A percentile compares a stretch with the other conserved stretches of the same genome.
Conservation (phyloP, 2,888 invertebrate species). For the Pimpla rufipes region DNA sequence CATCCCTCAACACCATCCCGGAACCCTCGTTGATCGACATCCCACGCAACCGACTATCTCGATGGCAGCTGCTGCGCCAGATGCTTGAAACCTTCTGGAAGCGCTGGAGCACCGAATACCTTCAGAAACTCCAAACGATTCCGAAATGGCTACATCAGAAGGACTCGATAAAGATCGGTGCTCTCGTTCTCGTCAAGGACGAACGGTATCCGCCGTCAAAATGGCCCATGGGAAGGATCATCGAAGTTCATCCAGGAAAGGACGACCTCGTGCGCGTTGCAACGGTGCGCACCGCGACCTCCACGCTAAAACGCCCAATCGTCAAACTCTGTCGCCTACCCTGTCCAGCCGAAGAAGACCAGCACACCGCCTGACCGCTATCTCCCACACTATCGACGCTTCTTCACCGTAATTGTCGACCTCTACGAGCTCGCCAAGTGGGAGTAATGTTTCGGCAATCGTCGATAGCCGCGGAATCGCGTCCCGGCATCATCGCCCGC, state of each 20-base stretch:
- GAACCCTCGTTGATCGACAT: neutral
- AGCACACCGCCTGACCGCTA: neutral
- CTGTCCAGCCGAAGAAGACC: neutral
- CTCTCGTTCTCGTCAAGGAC: conserved; percentile 59
- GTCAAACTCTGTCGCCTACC: conserved; percentile 38
- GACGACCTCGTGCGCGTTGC: conserved; percentile 66
- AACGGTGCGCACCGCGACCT: conserved; percentile 50
- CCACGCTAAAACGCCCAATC: conserved; percentile 66
- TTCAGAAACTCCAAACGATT: conserved; percentile 48
- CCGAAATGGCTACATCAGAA: conserved; percentile 46
- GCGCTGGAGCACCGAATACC: conserved; percentile 62
- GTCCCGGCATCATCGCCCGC: no score
- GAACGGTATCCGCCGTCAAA: conserved; percentile 59
- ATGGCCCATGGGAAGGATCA: conserved; percentile 63
- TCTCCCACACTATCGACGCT: conserved; percentile 18
- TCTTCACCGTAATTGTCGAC: conserved; percentile 16
- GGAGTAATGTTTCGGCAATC: conserved; percentile 35
- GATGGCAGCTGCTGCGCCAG: conserved; percentile 12
- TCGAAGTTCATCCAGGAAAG: conserved; percentile 49
- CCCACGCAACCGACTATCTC: neutral
- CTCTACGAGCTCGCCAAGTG: conserved; percentile 27
- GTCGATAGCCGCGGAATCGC: no score
- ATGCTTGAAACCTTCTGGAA: conserved; percentile 49
- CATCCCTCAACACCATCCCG: neutral
- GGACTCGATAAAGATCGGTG: conserved; percentile 51